Base-by-base conservation (phyloP, 1,140 invertebrate species). In the Diplogasteroides magnus region DNA sequence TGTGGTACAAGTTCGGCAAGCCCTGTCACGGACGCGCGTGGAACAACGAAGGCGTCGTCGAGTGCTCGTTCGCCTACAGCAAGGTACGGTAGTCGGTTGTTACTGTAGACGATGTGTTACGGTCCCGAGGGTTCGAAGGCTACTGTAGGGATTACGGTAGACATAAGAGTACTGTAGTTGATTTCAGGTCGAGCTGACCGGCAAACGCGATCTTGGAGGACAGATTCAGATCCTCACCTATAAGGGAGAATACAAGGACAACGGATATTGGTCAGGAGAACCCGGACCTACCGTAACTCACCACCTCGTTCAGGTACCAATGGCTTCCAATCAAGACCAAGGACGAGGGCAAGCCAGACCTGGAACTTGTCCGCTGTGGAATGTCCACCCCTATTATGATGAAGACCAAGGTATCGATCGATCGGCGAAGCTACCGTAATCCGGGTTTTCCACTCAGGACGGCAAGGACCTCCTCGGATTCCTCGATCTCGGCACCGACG, bases 1-100 rank as follows among this genome's bases (percentile, higher is more conserved):
- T 73, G 31, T 73, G 72, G 72, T 73, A 73, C 64, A 73, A 73
- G 58, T 67, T 70, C 58, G 72, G 72, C 28, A 73, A 73, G 29
- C 72, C 72, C 25, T 56, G 64, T 56, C 72, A 73, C 68, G 72
- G 72, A 60, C 72, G 72, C 61, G 72, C 72, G 2, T 73, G 72
- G 72, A 73, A 73, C 58, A 70, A 73, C 48, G 67, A 61, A 29
- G 72, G 72, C 32, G 72, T 64, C 26, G 72, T 73, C 28, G 72
- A 73, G 29, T 73, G 72, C 68, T 65, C 61, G 1, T 73, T 73
- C 59, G 62, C 72, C 1, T 70, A 73, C 23, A 37, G 25, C 19
- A 73, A 73, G 58, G 37, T 48, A 48, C 37, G 37, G 37, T 11
- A 11, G 37, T 6, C 6, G 37, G 19, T 19, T 48, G 37, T n/a